Percentiles rank a stretch among this genome's conserved stretches.
These are phyloP conservation scores for Mesorhabditis sp. DNA, from an alignment of 2,888 invertebrate species.

Conservation along the genomic window DNA sequence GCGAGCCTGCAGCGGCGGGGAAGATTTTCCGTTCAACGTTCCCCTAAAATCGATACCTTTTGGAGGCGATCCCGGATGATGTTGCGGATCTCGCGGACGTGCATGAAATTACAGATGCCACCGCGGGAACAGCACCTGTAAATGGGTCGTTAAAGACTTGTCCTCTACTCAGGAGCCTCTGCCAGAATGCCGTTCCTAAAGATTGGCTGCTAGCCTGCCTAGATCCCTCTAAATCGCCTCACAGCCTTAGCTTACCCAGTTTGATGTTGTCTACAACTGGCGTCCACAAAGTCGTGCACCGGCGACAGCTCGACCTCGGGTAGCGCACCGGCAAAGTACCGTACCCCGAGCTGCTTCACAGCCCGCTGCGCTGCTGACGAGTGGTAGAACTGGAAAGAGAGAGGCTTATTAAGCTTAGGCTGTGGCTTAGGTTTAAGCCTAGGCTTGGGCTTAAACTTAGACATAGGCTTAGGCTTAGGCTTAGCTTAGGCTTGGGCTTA, in stretches of 20 bases:
- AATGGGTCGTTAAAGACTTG: not conserved
- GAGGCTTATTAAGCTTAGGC: not conserved
- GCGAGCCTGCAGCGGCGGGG: no score
- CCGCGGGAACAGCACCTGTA: not conserved
- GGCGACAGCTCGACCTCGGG: constrained; percentile 3
- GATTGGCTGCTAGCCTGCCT: no score
- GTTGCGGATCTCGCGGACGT: not conserved
- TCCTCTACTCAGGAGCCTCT: not conserved
- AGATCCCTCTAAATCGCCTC: no score
- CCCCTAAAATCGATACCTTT: not conserved
- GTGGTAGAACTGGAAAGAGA: not conserved
- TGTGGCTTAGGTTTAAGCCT: not conserved
- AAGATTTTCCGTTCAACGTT: no score
- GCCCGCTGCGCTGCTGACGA: not conserved
- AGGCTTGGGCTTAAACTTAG: not conserved
- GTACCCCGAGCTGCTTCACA: not conserved
- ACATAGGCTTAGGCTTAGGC: not conserved
- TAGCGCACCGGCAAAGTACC: not conserved
- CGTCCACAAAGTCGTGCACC: constrained; percentile 1
- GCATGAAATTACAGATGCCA: constrained; percentile 4
- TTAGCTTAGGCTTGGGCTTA: not conserved
- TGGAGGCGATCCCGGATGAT: not conserved
- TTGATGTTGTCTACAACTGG: constrained; percentile 5
- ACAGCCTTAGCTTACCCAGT: not conserved
- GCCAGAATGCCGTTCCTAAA: no score